These are phyloP conservation scores for Tolypeutes matacus DNA, from an alignment of 2,797 vertebrate genomes.

Conservation along the genomic window DNA sequence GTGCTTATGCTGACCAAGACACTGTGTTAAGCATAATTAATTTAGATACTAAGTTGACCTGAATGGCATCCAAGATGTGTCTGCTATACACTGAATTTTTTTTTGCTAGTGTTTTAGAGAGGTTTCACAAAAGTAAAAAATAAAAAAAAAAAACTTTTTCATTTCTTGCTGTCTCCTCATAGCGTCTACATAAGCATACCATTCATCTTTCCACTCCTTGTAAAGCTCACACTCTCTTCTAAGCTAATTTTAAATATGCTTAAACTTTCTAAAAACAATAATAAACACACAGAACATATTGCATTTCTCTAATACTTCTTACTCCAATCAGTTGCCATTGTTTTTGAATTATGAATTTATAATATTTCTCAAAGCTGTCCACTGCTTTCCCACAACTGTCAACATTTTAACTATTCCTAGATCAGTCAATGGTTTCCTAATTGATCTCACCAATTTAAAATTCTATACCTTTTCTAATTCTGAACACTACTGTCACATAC, in stretches of 20 bases:
- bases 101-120: not conserved
- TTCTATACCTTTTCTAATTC: not conserved
- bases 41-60: conserved; percentile 41
- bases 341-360: not conserved
- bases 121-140: not conserved
- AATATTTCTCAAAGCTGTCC: not conserved
- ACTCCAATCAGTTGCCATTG: not conserved
- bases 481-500: not conserved
- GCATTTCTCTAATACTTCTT: not conserved
- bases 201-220: conserved; percentile 42
- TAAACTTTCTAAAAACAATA: conserved; percentile 36
- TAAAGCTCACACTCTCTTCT: not conserved
- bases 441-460: not conserved
- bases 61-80: not conserved
- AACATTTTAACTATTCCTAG: not conserved
- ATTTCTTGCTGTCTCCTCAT: not conserved
- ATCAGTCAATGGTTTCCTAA: not conserved
- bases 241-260: conserved; percentile 46
- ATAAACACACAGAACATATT: not conserved
- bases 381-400: not conserved
- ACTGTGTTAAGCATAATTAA: not conserved
- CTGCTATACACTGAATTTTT: conserved; percentile 5
- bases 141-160: not conserved
- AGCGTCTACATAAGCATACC: conserved; percentile 13
- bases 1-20: not conserved